Evolutionary conservation across 1,140 invertebrate genomes (phyloP).

Genomic region (Rhopalosiphum padi): DNA sequence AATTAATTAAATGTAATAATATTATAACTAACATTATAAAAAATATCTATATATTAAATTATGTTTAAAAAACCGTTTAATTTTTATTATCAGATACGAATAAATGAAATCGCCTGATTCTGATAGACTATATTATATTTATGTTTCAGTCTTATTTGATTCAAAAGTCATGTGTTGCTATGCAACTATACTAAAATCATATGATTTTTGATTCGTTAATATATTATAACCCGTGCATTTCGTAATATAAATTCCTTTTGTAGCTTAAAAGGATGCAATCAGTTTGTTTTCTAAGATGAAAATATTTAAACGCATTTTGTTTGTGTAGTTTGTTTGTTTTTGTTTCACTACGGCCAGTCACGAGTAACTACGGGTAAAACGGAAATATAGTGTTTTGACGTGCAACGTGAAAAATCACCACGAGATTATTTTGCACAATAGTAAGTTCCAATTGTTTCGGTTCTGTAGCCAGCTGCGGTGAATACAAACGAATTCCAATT

Average conservation of each 20-base stretch:
- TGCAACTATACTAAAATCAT: background rate
- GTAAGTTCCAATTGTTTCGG: background rate
- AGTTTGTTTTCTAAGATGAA: background rate
- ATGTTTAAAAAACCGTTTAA: background rate
- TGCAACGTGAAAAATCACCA: background rate
- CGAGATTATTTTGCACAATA: background rate
- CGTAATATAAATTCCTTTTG: background rate
- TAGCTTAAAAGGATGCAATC: background rate
- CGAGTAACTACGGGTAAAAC: background rate
- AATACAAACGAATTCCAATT: background rate
- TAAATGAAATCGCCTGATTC: background rate
- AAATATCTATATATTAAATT: too few species aligned
- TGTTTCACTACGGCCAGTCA: background rate
- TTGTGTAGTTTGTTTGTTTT: background rate
- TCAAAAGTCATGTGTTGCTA: background rate
- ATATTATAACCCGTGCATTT: background rate
- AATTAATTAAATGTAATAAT: too few species aligned
- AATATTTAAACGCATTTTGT: background rate
- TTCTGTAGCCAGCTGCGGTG: background rate
- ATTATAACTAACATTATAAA: too few species aligned
- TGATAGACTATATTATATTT: too few species aligned
- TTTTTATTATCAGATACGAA: background rate
- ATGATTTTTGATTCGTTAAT: background rate
- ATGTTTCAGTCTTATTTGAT: background rate
- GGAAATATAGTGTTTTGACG: background rate